phyloP scores from a whole-genome alignment of 2,888 invertebrate species.

The Athripsodes cinereus region DNA sequence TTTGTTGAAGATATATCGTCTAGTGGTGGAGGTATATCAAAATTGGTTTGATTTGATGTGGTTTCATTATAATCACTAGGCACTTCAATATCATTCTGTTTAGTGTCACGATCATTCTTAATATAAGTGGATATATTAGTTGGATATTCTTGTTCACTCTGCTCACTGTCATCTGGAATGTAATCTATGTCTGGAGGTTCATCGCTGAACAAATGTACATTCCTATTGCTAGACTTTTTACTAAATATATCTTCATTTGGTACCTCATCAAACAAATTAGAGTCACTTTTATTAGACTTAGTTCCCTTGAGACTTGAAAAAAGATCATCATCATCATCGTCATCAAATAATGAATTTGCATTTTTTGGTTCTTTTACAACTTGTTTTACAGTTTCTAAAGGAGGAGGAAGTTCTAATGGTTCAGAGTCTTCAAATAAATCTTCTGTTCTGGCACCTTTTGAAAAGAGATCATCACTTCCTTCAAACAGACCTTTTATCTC shows the following conservation, averaged over 20 bases:
- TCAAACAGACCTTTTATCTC: not conserved
- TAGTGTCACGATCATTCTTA: too few relatives aligned
- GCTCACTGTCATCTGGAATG: not conserved
- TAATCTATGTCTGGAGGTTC: conserved; percentile 26
- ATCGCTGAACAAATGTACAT: conserved; percentile 24
- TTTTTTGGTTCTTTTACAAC: conserved; percentile 4
- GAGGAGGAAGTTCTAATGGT: conserved; percentile 13
- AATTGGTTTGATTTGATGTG: too few relatives aligned
- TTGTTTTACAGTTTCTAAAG: conserved; percentile 11
- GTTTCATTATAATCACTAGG: too few relatives aligned
- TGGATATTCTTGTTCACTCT: too few relatives aligned
- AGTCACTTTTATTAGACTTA: conserved; percentile 8
- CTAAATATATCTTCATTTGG: not conserved
- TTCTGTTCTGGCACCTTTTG: not conserved
- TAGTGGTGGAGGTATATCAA: not conserved
- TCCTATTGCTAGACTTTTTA: not conserved
- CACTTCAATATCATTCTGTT: too few relatives aligned
- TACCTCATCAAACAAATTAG: conserved; percentile 13
- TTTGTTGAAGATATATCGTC: not conserved
- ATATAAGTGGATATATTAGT: too few relatives aligned
- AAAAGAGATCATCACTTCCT: conserved; percentile 3
- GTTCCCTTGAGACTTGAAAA: conserved; percentile 30
- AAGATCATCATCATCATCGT: conserved; percentile 33
- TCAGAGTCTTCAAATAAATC: conserved; percentile 15
- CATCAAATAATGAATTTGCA: conserved; percentile 33